Evolutionary conservation across 2,888 invertebrate species (phyloP).

Genomic region (Pyralis farinalis): DNA sequence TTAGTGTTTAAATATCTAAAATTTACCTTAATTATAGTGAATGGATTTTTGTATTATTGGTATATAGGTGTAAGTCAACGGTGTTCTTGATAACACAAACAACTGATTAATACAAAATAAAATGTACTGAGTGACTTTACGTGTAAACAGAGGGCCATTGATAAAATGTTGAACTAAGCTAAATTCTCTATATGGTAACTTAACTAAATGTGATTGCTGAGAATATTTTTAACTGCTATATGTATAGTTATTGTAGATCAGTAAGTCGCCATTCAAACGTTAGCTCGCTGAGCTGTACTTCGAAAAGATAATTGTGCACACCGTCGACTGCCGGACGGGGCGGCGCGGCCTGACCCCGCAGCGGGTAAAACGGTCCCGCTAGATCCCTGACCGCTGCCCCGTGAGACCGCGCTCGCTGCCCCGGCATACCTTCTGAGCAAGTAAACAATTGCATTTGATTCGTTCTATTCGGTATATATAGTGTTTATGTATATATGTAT

Average conservation of each 20-base stretch:
- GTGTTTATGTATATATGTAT: slow-evolving; percentile 38
- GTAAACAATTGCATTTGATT: slow-evolving; percentile 47
- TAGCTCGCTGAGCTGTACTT: slow-evolving; percentile 35
- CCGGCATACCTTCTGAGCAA: slow-evolving; percentile 31
- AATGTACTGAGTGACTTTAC: slow-evolving; percentile 80
- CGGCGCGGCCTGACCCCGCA: neutral
- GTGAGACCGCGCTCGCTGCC: slow-evolving; percentile 6
- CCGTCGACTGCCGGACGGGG: slow-evolving; percentile 8
- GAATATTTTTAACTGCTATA: slow-evolving; percentile 76
- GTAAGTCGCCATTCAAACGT: slow-evolving; percentile 53
- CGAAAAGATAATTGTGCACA: slow-evolving; percentile 12
- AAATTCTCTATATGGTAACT: slow-evolving; percentile 78
- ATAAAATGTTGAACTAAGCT: slow-evolving; percentile 78
- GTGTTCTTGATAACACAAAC: slow-evolving; percentile 77
- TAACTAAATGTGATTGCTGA: slow-evolving; percentile 78
- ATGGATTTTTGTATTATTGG: slow-evolving; percentile 81
- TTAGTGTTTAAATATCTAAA: slow-evolving; percentile 81
- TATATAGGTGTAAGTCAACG: slow-evolving; percentile 78
- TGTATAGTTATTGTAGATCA: slow-evolving; percentile 69
- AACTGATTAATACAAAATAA: slow-evolving; percentile 76
- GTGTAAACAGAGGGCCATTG: slow-evolving; percentile 81
- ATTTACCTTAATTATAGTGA: slow-evolving; percentile 81
- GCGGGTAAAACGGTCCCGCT: slow-evolving; percentile 2
- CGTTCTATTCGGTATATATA: slow-evolving; percentile 37
- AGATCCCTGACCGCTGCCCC: slow-evolving; percentile 6